Percentiles rank a stretch among this genome's conserved stretches.
These are phyloP conservation scores for Chalcis sispes DNA, from an alignment of 2,888 invertebrate genomes.

Conservation along the genomic window DNA sequence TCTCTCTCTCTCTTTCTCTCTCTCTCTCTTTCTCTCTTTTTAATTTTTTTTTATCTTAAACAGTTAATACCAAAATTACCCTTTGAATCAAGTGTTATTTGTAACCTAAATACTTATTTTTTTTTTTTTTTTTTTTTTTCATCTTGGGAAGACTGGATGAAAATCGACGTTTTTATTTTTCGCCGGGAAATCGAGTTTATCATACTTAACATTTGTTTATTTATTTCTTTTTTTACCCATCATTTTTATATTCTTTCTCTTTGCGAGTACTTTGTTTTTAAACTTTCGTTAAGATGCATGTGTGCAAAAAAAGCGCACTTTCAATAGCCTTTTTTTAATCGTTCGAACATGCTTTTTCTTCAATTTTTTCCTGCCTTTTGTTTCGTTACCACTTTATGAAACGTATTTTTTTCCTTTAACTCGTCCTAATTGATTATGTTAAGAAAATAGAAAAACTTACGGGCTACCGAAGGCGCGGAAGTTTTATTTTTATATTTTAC, in stretches of 20 bases:
- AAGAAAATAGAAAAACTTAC: constrained; percentile 55
- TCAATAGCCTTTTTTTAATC: constrained; percentile 17
- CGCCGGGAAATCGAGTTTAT: constrained; percentile 50
- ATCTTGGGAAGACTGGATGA: constrained; percentile 65
- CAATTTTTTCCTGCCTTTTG: constrained; percentile 12
- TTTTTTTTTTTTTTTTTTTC: no score
- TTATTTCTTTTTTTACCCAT: constrained; percentile 43
- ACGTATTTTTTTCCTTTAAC: constrained; percentile 17
- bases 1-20: constrained; percentile 41
- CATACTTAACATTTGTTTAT: constrained; percentile 46
- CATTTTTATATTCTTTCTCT: not conserved
- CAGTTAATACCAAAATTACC: constrained; percentile 54
- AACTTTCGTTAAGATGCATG: not conserved
- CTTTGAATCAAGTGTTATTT: constrained; percentile 48
- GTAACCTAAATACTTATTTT: constrained; percentile 55
- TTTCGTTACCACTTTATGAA: constrained; percentile 34
- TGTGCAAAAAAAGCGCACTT: constrained; percentile 37
- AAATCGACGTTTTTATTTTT: constrained; percentile 55
- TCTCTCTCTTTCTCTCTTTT: constrained; percentile 19
- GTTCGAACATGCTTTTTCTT: no score
- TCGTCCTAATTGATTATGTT: constrained; percentile 53
- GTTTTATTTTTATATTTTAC: constrained; percentile 29
- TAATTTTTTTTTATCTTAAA: constrained; percentile 29
- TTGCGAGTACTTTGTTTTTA: constrained; percentile 10
- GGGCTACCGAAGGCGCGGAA: constrained; percentile 44